phyloP scores from a whole-genome alignment of 2,113 vertebrate genomes.

The Phylloscopus trochiloides region DNA sequence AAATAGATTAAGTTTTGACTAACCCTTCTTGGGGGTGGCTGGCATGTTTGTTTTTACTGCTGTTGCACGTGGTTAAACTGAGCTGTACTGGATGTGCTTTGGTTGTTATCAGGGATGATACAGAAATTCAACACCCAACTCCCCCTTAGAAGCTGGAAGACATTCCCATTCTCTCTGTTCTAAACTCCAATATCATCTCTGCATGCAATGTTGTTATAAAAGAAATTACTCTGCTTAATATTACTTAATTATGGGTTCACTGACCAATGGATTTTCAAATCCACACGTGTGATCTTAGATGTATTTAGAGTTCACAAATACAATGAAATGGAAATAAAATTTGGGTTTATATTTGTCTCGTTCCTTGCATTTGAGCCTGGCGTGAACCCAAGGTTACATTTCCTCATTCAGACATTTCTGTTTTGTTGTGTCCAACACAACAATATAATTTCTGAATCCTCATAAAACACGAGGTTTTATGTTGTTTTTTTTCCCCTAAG shows the following conservation, averaged over 20 bases:
- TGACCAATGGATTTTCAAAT: not conserved
- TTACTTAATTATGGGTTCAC: not conserved
- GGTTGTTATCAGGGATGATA: not conserved
- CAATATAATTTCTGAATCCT: not conserved
- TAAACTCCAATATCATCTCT: not conserved
- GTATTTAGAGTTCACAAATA: not conserved
- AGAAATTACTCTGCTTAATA: not conserved
- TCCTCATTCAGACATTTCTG: not conserved
- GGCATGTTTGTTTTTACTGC: not conserved
- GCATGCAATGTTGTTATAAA: not conserved
- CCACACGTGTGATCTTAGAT: not conserved
- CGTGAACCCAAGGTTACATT: not conserved
- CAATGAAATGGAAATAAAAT: not conserved
- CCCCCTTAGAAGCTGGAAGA: not conserved
- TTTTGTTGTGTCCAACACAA: not conserved
- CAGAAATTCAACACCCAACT: not conserved
- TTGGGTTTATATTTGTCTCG: not conserved
- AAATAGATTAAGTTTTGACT: not conserved
- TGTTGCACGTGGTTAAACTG: not conserved
- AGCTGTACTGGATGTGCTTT: not conserved
- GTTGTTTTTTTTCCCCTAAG: not conserved
- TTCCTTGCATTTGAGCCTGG: not conserved
- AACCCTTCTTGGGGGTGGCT: accelerated
- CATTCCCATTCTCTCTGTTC: not conserved
- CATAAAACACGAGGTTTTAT: not conserved